Conservation (phyloP, 2,113 vertebrate genomes). For the Lamprologus sp. region DNA sequence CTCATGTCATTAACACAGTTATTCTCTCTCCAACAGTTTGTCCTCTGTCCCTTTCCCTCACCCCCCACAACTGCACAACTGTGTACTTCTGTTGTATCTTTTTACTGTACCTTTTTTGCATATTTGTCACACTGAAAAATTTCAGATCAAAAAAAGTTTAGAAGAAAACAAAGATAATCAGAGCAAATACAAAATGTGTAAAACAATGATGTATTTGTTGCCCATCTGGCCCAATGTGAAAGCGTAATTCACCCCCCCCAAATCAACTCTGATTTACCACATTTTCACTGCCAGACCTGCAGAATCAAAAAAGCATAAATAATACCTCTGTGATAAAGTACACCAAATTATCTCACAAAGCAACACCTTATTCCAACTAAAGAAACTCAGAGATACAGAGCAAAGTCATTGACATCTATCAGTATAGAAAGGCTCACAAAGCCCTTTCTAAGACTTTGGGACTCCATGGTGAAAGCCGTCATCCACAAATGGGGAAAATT, state of each 20-base stretch:
- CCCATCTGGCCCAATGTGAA: neutral
- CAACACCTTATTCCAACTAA: neutral
- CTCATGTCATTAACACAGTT: neutral
- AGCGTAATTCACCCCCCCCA: too few species aligned
- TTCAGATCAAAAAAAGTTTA: neutral
- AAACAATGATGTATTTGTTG: neutral
- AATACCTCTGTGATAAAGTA: neutral
- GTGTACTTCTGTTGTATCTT: neutral
- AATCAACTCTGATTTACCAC: neutral
- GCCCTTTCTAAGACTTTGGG: neutral
- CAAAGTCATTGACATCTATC: neutral
- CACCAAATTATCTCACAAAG: neutral
- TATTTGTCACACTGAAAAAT: neutral
- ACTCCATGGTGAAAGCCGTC: neutral
- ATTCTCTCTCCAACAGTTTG: neutral
- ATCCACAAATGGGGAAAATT: neutral
- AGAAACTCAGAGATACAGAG: neutral
- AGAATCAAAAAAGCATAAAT: neutral
- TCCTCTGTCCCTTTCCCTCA: neutral
- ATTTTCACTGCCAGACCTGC: neutral
- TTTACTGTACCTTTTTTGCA: neutral
- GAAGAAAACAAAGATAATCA: neutral
- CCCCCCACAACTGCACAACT: neutral
- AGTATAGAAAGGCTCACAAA: rapidly evolving
- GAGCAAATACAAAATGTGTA: neutral